Evolutionary conservation across 2,797 vertebrate species (phyloP).

Genomic region (Labeo calbasu): DNA sequence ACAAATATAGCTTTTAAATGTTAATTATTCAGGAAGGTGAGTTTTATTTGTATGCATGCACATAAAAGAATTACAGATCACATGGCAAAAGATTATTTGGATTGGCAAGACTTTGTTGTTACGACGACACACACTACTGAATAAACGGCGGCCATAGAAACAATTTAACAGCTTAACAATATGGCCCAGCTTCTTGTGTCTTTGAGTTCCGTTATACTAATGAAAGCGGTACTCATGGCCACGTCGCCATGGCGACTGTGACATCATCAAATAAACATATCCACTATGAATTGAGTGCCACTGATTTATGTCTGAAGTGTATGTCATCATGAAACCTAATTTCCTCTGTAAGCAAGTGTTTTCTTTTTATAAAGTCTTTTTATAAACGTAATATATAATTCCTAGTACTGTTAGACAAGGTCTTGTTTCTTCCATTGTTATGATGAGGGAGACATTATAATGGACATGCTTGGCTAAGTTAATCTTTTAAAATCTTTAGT

Average conservation of each 20-base stretch:
- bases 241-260: constrained; percentile 70
- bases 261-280: constrained; percentile 68
- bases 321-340: background rate
- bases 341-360: background rate
- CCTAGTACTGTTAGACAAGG: background rate
- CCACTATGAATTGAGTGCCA: background rate
- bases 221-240: background rate
- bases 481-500: too few species aligned
- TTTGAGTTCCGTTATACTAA: background rate
- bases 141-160: constrained; percentile 9
- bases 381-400: background rate
- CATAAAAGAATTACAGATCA: constrained; percentile 18
- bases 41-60: background rate
- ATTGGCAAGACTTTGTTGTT: constrained; percentile 51
- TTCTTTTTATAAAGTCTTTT: too few species aligned
- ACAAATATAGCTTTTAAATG: constrained; percentile 23
- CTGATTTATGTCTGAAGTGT: constrained; percentile 11
- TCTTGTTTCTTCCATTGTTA: background rate
- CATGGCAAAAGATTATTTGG: background rate
- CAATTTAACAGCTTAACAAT: constrained; percentile 23
- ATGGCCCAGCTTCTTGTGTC: constrained; percentile 13
- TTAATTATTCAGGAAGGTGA: constrained; percentile 1
- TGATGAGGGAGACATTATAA: background rate
- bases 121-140: constrained; percentile 24
- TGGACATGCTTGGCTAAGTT: too few species aligned